phyloP scores from a whole-genome alignment of 2,113 vertebrate species.

The Syngnathoides biaculeatus region DNA sequence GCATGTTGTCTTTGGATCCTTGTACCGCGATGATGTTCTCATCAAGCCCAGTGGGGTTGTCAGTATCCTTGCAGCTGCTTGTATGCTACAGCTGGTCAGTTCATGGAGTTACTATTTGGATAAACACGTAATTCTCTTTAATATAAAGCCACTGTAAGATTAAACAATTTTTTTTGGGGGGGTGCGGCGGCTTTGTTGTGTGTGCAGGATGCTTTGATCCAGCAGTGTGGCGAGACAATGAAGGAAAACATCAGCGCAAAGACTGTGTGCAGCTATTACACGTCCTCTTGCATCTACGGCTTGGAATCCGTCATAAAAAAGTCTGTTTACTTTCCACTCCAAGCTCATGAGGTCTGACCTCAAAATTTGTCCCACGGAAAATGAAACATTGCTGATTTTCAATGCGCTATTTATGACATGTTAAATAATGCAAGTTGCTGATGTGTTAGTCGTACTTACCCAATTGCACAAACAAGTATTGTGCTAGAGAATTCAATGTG shows the following conservation, averaged over 20 bases:
- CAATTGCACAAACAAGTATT: not conserved
- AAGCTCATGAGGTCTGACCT: not conserved
- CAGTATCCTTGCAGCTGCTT: slow-evolving; percentile 90
- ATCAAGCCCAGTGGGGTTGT: slow-evolving; percentile 92
- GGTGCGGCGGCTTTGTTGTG: slow-evolving; percentile 15
- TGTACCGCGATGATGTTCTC: slow-evolving; percentile 93
- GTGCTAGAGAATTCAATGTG: not conserved
- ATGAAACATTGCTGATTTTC: not conserved
- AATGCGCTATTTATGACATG: not conserved
- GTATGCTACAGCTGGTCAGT: slow-evolving; percentile 96
- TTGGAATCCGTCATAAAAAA: slow-evolving; percentile 93
- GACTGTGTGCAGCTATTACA: slow-evolving; percentile 89
- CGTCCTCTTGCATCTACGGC: slow-evolving; percentile 86
- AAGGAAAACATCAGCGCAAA: slow-evolving; percentile 92
- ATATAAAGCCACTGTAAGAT: not conserved
- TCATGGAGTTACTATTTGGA: not conserved
- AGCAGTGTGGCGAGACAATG: slow-evolving; percentile 96
- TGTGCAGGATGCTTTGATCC: slow-evolving; percentile 90
- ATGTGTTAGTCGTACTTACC: not conserved
- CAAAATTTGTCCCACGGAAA: not conserved
- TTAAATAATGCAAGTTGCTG: not conserved
- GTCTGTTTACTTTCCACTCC: slow-evolving; percentile 51
- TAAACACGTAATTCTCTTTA: not conserved
- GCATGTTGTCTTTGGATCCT: slow-evolving; percentile 93
- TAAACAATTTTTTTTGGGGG: slow-evolving; percentile 3